Evolutionary conservation across 2,888 invertebrate genomes (phyloP), one percentile per base, ranked within the genome.

Genomic region (Perithous albicinctus): DNA sequence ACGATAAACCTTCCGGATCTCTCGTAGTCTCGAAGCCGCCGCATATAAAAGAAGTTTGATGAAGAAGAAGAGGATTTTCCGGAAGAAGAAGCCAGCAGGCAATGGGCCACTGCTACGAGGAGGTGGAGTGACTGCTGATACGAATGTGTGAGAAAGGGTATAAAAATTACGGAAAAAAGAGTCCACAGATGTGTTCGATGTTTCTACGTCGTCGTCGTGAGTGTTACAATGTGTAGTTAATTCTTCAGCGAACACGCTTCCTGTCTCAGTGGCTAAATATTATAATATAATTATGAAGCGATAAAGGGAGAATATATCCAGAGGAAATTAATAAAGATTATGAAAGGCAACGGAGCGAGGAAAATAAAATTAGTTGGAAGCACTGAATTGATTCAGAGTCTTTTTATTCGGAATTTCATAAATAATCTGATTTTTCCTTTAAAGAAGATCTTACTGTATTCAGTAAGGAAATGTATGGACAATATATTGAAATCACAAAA

Each of bases 1-100:
- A 61, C 73, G 73, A 61, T 73, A 73, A 73, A 61, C 73, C 61
- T 41, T 61, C 61, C 46, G 46, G 48, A 63, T 41, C 23, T 35
- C 41, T 63, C 41, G 23, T 41, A 38, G 35, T 20, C 38, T 10
- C 38, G 38, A 8, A 18, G 38, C 12, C 32, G n/a, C 8, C 43
- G 46, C 12, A 26, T 66, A 18, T 46, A 46, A 46, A 66, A 66
- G 29, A 66, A 48, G 46, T 29, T 46, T 66, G 66, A 46, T 29
- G 46, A 63, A n/a, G 46, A 48, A 66, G 66, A 32, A 15, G 18
- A 32, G 26, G n/a, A n/a, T 18, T 18, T 63, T 63, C 41, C 66
- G 66, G 46, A 46, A n/a, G 63, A 41, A 63, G 41, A 63, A 41
- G 63, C 61, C 41, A 20, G 18, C 32, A 5, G 41, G 26, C 43